Base-by-base conservation (phyloP, 2,797 vertebrate genomes). In the Darevskia mixta region DNA sequence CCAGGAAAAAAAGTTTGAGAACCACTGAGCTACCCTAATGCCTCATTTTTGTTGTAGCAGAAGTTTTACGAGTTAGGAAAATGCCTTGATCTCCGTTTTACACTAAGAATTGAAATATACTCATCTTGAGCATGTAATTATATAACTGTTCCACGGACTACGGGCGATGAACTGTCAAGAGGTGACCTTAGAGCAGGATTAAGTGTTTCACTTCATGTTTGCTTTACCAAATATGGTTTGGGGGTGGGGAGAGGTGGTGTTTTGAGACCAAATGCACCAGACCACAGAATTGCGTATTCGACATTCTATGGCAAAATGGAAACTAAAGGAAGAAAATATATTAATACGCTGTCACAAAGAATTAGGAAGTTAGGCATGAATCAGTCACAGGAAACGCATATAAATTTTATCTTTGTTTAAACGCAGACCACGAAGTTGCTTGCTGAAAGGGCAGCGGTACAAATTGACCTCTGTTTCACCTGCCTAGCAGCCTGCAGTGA, bases 1-100 rank as follows among this genome's bases (percentile, higher is more conserved):
- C 49, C 49, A 15, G 49, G 49, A 13, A 13, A 1, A 15, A 55
- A 55, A 0, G 49, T 55, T 55, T 55, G 49, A 55, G 49, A 55
- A 55, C 13, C 49, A 55, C 49, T 55, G 3, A 79, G 27, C 13
- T 32, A 78, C 35, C 5, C 35, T 43, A 88, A 64, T 64, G 38
- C 41, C 49, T 80, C 11, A 25, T 61, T 80, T 20, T 41, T 71
- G 18, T 58, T 38, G 35, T 69, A 32, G 41, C 9, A 49, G 55
- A 87, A 82, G 49, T 61, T 88, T 83, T 25, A 83, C 45, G 29
- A 83, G 29, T 79, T 84, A 82, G 8, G 72, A 80, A 15, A 73
- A 67, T 0, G 23, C 0, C 0, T 87, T 82, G 20, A 61, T 76
- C 58, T 86, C 83, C 69, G 10, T 35, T 38, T 72, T 25, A 67